These are phyloP conservation scores for Thereva unica DNA, from an alignment of 2,888 invertebrate species.

Conservation along the genomic window DNA sequence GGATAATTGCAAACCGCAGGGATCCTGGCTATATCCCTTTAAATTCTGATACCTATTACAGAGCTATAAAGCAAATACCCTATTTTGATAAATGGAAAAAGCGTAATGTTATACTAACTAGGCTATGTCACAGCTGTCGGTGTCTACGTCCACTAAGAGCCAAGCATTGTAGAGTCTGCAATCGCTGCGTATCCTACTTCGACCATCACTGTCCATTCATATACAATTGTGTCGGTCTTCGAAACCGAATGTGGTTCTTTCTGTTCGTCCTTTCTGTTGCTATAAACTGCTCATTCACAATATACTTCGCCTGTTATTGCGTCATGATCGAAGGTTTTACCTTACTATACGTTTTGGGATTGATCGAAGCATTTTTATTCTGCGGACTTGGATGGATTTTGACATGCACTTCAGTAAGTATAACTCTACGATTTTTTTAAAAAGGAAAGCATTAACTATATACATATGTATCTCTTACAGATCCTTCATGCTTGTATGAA, in stretches of 20 bases:
- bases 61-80: constrained; percentile 89
- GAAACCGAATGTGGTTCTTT: constrained; percentile 93
- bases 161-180: constrained; percentile 91
- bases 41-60: constrained; percentile 87
- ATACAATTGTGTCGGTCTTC: constrained; percentile 90
- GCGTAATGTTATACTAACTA: constrained; percentile 76
- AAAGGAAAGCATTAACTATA: constrained; percentile 35
- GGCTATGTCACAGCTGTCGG: constrained; percentile 89
- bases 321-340: constrained; percentile 84
- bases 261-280: constrained; percentile 86
- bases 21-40: constrained; percentile 89
- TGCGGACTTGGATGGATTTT: constrained; percentile 86
- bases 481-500: constrained; percentile 91
- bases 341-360: constrained; percentile 79
- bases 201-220: constrained; percentile 96
- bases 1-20: constrained; percentile 84
- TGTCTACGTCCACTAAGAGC: constrained; percentile 85
- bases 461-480: constrained; percentile 67
- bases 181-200: constrained; percentile 85
- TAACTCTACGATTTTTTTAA: constrained; percentile 13
- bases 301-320: constrained; percentile 86
- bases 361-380: constrained; percentile 81
- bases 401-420: constrained; percentile 82
- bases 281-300: constrained; percentile 83
- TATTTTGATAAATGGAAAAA: constrained; percentile 93